A percentile compares a stretch with the other conserved stretches of the same genome.
phyloP scores from a whole-genome alignment of 2,888 invertebrate genomes.

The Achlya flavicornis region DNA sequence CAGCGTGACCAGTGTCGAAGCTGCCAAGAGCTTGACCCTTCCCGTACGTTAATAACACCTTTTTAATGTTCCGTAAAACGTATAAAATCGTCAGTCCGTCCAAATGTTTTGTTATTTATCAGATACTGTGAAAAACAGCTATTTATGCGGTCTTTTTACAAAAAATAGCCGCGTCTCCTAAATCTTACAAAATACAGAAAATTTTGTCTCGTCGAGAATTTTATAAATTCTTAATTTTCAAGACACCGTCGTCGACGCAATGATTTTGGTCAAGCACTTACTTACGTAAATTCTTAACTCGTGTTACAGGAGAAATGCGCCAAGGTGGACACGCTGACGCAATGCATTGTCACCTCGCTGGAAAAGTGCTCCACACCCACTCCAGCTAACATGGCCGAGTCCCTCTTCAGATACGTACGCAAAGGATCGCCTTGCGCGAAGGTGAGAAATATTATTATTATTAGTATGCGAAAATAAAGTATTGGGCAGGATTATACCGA shows the following conservation, averaged over 20 bases:
- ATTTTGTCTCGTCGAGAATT: too few relatives aligned
- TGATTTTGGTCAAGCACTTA: too few relatives aligned
- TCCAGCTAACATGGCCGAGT: conserved; percentile 90
- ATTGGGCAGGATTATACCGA: too few relatives aligned
- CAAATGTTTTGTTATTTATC: too few relatives aligned
- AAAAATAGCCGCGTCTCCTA: too few relatives aligned
- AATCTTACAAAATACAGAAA: too few relatives aligned
- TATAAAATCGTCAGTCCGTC: too few relatives aligned
- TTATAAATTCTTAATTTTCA: too few relatives aligned
- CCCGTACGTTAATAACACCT: conserved; percentile 44
- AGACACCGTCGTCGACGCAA: too few relatives aligned
- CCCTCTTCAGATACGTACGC: conserved; percentile 88
- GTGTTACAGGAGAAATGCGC: conserved; percentile 68
- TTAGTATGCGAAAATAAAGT: too few relatives aligned
- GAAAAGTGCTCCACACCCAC: conserved; percentile 89
- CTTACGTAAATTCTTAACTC: neutral
- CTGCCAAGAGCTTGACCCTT: conserved; percentile 44
- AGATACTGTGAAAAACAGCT: too few relatives aligned
- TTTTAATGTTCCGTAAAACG: neutral
- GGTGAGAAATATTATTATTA: conserved; percentile 23
- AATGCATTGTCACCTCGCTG: conserved; percentile 84
- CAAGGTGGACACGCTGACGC: conserved; percentile 81
- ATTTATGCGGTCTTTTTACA: too few relatives aligned
- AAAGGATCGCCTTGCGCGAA: conserved; percentile 85
- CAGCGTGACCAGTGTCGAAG: conserved; percentile 38